phyloP scores from a whole-genome alignment of 2,888 invertebrate genomes.

The Ophonus ardosiacus region DNA sequence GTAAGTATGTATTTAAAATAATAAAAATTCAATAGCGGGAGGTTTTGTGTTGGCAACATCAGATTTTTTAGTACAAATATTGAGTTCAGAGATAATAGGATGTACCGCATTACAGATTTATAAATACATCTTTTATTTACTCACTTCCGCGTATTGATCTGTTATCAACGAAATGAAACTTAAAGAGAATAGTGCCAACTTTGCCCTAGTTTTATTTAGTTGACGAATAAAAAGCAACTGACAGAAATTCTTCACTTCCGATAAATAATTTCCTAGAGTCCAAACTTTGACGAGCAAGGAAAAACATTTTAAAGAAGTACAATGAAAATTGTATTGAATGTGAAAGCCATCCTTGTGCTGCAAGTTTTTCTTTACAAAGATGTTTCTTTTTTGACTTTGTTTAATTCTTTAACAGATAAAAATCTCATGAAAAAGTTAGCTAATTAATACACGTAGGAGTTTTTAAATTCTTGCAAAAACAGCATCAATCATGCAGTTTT shows the following conservation, averaged over 20 bases:
- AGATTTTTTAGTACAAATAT: too few species aligned
- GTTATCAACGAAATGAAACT: slow-evolving; percentile 10
- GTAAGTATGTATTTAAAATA: too few species aligned
- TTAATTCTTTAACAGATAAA: slow-evolving; percentile 11
- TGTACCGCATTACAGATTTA: neutral
- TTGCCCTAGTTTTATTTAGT: slow-evolving; percentile 26
- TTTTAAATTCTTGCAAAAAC: slow-evolving; percentile 50
- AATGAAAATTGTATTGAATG: slow-evolving; percentile 33
- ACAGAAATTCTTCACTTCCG: slow-evolving; percentile 28
- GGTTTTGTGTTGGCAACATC: too few species aligned
- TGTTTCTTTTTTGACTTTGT: neutral
- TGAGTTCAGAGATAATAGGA: too few species aligned
- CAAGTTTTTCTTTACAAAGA: neutral
- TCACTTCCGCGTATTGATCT: neutral
- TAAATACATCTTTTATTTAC: slow-evolving; percentile 14
- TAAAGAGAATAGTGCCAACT: slow-evolving; percentile 3
- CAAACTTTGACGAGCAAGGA: slow-evolving; percentile 1
- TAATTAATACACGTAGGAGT: slow-evolving; percentile 28
- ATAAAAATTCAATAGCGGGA: too few species aligned
- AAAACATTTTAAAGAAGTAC: slow-evolving; percentile 16
- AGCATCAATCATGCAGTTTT: slow-evolving; percentile 50
- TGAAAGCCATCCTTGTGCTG: neutral
- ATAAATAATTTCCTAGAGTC: slow-evolving; percentile 21
- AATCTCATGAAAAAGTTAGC: slow-evolving; percentile 17
- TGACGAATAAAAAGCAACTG: neutral